phyloP scores from a whole-genome alignment of 2,888 invertebrate genomes.

The Cosmopolites sordidus region DNA sequence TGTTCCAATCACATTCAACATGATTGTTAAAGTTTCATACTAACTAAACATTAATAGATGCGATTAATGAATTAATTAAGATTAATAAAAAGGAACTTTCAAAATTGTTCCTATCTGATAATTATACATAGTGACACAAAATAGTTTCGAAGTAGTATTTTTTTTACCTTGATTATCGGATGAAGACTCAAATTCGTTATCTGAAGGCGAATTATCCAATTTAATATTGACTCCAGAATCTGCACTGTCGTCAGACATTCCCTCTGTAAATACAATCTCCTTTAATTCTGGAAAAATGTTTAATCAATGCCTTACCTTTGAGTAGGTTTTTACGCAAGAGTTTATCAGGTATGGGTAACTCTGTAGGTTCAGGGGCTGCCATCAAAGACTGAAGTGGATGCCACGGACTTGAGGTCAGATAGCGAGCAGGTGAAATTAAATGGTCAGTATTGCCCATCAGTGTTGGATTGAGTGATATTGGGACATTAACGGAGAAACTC shows the following conservation, averaged over 20 bases:
- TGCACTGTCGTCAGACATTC: constrained; percentile 39
- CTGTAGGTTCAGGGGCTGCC: constrained; percentile 41
- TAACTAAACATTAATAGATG: no score
- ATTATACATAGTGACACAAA: not conserved
- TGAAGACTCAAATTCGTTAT: constrained; percentile 31
- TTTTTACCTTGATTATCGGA: constrained; percentile 27
- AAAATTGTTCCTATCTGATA: not conserved
- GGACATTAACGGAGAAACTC: constrained; percentile 43
- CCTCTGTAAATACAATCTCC: constrained; percentile 5
- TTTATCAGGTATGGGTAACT: constrained; percentile 48
- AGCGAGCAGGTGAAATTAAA: constrained; percentile 44
- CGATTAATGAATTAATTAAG: no score
- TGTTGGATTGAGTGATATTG: constrained; percentile 41
- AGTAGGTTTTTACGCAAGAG: constrained; percentile 37
- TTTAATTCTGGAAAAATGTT: no score
- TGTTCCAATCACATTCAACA: no score
- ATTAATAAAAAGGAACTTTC: not conserved
- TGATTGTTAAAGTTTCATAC: no score
- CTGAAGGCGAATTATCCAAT: constrained; percentile 36
- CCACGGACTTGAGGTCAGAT: constrained; percentile 31
- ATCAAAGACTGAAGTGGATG: constrained; percentile 5
- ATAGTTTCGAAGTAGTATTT: not conserved
- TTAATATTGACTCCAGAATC: constrained; percentile 44
- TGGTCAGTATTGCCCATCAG: constrained; percentile 39
- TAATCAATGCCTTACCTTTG: not conserved